These are phyloP conservation scores for Brachyhypopomus gauderio DNA, from an alignment of 2,113 vertebrate species.

Conservation along the genomic window DNA sequence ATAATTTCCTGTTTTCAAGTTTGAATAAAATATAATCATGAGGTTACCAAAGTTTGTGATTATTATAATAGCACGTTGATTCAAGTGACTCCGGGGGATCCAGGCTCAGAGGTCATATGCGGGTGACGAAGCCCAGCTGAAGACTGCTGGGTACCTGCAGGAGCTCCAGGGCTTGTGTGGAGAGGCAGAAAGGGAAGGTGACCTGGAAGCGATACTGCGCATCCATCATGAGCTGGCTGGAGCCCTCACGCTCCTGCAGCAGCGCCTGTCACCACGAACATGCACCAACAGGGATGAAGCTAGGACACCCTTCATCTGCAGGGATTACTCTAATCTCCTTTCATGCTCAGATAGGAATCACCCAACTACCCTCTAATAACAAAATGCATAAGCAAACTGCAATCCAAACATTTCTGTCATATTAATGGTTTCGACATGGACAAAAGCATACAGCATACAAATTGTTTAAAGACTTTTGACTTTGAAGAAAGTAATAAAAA, in stretches of 20 bases:
- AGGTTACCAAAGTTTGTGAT: not conserved
- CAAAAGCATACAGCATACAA: not conserved
- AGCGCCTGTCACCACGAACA: constrained; percentile 77
- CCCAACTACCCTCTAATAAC: not conserved
- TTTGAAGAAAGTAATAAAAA: too few species aligned
- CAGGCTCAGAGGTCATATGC: constrained; percentile 72
- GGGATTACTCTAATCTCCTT: not conserved
- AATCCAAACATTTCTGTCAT: not conserved
- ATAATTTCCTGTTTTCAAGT: not conserved
- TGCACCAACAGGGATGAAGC: constrained; percentile 19
- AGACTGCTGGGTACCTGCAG: constrained; percentile 92
- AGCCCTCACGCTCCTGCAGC: constrained; percentile 81
- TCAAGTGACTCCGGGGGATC: not conserved
- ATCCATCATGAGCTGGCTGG: constrained; percentile 87
- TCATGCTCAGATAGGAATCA: not conserved
- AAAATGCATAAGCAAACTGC: not conserved
- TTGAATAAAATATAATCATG: not conserved
- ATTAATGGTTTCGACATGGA: not conserved
- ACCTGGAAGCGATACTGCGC: constrained; percentile 91
- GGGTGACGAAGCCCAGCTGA: constrained; percentile 85
- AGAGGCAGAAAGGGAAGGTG: constrained; percentile 88
- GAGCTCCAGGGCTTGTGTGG: constrained; percentile 86
- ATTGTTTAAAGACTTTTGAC: too few species aligned
- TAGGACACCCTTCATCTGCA: not conserved
- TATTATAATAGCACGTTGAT: not conserved